A percentile compares a stretch with the other conserved stretches of the same genome.
Evolutionary conservation across 64 coral and sea anemone species (phyloP).

Genomic region (Pocillopora verrucosa): DNA sequence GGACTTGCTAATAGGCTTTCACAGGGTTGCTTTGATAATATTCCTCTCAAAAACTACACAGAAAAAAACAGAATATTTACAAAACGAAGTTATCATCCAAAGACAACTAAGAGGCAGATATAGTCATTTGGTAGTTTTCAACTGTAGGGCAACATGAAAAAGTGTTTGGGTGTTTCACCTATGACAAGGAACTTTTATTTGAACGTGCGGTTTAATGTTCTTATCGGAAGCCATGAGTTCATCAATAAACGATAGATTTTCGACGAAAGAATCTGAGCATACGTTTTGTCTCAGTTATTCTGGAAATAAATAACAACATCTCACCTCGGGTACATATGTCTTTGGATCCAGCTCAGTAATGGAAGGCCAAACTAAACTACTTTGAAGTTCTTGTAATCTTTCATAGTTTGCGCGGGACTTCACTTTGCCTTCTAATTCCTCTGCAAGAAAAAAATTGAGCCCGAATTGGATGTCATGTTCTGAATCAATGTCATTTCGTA

Average conservation of each 20-base stretch:
- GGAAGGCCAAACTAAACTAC: conserved; percentile 94
- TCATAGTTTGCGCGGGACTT: conserved; percentile 90
- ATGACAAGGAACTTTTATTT: too few species aligned
- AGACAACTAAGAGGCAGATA: too few species aligned
- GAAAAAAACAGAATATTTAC: conserved; percentile 9
- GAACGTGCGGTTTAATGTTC: too few species aligned
- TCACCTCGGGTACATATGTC: conserved; percentile 93
- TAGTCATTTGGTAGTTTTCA: too few species aligned
- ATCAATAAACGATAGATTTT: too few species aligned
- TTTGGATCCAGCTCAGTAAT: conserved; percentile 96
- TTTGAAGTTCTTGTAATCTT: conserved; percentile 93
- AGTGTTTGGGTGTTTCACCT: too few species aligned
- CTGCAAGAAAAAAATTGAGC: conserved; percentile 29
- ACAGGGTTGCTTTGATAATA: conserved; percentile 84
- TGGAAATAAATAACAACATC: background rate
- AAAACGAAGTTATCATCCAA: too few species aligned
- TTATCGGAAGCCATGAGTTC: too few species aligned
- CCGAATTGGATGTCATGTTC: background rate
- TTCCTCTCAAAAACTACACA: conserved; percentile 77
- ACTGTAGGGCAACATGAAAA: too few species aligned
- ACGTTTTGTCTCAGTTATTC: too few species aligned
- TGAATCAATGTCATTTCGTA: background rate
- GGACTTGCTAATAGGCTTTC: conserved; percentile 85
- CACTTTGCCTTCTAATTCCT: conserved; percentile 95
- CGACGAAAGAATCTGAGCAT: too few species aligned